These are phyloP conservation scores for Gymnopithys bicolor DNA, from an alignment of 2,797 vertebrate genomes.

Conservation along the genomic window DNA sequence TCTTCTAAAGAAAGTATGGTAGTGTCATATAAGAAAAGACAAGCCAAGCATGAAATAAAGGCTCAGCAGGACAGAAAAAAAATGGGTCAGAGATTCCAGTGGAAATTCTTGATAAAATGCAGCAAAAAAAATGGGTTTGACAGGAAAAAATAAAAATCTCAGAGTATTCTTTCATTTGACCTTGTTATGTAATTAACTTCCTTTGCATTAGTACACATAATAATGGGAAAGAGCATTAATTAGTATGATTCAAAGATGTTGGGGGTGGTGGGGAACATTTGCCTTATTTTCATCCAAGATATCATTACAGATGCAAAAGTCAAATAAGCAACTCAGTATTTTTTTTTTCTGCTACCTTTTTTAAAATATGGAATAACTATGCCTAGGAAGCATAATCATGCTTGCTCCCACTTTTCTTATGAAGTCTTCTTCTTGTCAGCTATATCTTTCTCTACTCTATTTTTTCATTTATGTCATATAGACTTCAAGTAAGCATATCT, in stretches of 20 bases:
- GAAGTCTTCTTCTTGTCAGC: no score
- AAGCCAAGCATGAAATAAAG: background rate
- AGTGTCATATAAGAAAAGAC: background rate
- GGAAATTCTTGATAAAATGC: background rate
- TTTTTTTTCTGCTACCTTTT: no score
- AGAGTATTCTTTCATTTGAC: background rate
- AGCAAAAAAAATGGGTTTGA: background rate
- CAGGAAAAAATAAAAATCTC: background rate
- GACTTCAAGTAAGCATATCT: background rate
- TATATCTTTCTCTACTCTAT: no score
- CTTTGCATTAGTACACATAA: background rate
- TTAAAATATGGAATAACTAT: no score
- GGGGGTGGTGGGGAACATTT: accelerated
- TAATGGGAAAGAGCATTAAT: background rate
- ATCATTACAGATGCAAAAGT: background rate
- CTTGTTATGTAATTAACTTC: background rate
- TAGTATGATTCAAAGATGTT: background rate
- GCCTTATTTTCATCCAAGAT: background rate
- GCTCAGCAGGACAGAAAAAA: background rate
- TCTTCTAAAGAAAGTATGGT: background rate
- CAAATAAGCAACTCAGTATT: background rate
- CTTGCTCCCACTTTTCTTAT: no score
- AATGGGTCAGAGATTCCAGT: background rate
- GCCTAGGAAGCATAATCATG: no score
- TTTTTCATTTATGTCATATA: background rate